Evolutionary conservation across 1,140 invertebrate genomes (phyloP).

Genomic region (Watersipora subatra): DNA sequence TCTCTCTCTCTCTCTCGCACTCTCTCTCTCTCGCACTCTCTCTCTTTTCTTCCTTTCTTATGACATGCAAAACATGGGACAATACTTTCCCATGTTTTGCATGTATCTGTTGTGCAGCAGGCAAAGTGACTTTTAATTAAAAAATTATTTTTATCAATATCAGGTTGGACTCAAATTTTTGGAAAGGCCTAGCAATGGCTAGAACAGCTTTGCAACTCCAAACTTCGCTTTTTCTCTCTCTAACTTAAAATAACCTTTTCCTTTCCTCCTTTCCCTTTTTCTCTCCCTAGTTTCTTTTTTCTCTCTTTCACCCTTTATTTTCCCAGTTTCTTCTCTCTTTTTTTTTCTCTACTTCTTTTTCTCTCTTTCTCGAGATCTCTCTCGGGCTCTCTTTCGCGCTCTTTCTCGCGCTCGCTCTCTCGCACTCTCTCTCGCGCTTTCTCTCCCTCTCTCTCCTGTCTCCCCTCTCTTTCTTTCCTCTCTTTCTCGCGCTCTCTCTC

Average conservation of each 20-base stretch:
- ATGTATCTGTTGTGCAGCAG: not conserved
- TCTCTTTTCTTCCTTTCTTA: not conserved
- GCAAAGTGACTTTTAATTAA: not conserved
- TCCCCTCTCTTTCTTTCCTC: too few relatives aligned
- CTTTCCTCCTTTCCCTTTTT: not conserved
- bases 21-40: constrained; percentile 5
- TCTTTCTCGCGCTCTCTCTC: constrained; percentile 1
- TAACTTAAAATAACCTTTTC: not conserved
- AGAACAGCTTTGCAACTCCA: too few relatives aligned
- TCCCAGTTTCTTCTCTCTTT: not conserved
- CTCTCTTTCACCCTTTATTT: not conserved
- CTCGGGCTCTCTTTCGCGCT: not conserved
- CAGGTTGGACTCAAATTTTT: too few relatives aligned
- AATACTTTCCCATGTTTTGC: not conserved
- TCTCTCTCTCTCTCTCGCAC: constrained; percentile 5
- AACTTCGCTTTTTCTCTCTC: not conserved
- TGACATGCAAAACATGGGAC: not conserved
- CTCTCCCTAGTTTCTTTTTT: too few relatives aligned
- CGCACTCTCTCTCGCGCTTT: not conserved
- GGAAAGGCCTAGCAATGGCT: too few relatives aligned
- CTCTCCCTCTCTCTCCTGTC: not conserved
- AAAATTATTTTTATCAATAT: too few relatives aligned
- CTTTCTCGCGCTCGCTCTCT: not conserved
- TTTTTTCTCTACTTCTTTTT: not conserved
- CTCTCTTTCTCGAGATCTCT: not conserved